Conservation (phyloP, 2,888 invertebrate species). For the Syrphus vitripennis region DNA sequence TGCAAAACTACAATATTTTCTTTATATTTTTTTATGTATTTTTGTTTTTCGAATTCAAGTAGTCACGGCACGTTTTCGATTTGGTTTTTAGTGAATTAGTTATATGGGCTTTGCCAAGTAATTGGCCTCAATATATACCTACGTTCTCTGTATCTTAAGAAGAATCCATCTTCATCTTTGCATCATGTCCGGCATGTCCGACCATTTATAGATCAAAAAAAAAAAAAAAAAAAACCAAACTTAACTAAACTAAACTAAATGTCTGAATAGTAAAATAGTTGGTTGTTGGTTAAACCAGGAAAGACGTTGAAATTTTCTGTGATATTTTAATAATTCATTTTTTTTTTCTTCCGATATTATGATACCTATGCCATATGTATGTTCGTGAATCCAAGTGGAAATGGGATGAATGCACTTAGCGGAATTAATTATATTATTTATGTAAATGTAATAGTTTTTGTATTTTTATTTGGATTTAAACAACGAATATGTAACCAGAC, state of each 20-base stretch:
- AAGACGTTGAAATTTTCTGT: background rate
- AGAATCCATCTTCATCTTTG: background rate
- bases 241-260: no score
- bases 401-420: slow-evolving; percentile 6
- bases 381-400: background rate
- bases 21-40: background rate
- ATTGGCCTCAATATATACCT: background rate
- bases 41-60: background rate
- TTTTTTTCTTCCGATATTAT: background rate
- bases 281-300: background rate
- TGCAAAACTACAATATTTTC: slow-evolving; percentile 23
- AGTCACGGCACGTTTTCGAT: slow-evolving; percentile 24
- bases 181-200: background rate
- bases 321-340: slow-evolving; percentile 6
- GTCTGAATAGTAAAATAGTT: background rate
- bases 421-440: slow-evolving; percentile 1
- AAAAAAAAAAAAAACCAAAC: background rate
- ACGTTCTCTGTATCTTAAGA: background rate
- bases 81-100: slow-evolving; percentile 23
- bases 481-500: background rate
- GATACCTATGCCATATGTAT: background rate
- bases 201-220: background rate
- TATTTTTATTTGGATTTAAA: background rate
- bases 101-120: background rate
- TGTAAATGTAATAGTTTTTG: background rate